These are phyloP conservation scores for Capra hircus DNA, from an alignment of 2,113 vertebrate species.

Conservation along the genomic window DNA sequence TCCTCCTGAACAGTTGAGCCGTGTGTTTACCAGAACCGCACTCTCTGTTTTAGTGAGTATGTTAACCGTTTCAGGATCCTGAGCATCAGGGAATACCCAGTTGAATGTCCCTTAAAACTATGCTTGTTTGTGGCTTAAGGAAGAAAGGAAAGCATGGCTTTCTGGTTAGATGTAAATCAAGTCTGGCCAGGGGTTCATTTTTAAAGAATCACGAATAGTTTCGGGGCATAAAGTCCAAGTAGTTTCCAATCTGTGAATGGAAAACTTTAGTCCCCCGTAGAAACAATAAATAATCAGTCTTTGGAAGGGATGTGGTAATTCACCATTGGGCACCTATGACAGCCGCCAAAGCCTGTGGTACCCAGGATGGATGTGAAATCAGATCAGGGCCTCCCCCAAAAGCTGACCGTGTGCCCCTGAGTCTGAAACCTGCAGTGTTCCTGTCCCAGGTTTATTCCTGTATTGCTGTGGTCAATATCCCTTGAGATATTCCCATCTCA, in stretches of 20 bases:
- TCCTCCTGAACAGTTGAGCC: not conserved
- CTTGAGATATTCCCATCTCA: not conserved
- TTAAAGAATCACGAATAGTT: not conserved
- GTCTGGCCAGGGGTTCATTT: not conserved
- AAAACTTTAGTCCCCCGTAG: not conserved
- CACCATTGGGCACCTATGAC: not conserved
- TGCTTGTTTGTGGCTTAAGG: not conserved
- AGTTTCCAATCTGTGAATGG: not conserved
- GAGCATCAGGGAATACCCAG: not conserved
- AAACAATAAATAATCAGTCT: not conserved
- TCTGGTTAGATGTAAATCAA: not conserved
- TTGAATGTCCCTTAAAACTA: not conserved
- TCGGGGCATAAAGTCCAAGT: not conserved
- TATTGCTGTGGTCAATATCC: not conserved
- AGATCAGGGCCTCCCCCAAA: not conserved
- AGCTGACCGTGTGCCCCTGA: not conserved
- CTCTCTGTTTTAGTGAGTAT: not conserved
- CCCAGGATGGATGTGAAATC: not conserved
- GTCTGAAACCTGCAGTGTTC: not conserved
- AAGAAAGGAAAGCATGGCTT: not conserved
- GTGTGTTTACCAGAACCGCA: not conserved
- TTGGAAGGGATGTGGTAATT: not conserved
- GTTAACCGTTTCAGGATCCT: not conserved
- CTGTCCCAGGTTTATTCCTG: not conserved
- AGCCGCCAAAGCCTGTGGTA: not conserved